A percentile compares a stretch with the other conserved stretches of the same genome.
Conservation (phyloP, 2,888 invertebrate species). For the Aleiodes testaceus region DNA sequence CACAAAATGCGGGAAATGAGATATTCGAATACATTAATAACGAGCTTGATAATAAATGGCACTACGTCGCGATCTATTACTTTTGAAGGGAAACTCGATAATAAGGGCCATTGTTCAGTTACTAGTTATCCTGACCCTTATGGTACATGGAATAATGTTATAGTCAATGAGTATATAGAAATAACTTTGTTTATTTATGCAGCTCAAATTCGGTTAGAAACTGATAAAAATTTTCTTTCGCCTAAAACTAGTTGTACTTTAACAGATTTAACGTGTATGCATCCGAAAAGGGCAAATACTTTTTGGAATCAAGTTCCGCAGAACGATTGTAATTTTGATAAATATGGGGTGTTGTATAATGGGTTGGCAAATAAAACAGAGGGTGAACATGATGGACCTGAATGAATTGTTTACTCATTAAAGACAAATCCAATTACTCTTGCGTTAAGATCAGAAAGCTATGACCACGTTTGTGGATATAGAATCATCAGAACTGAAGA, state of each 20-base stretch:
- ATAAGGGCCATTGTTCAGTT: too few species aligned
- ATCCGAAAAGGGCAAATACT: too few species aligned
- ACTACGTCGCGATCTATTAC: too few species aligned
- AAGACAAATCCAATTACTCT: slow-evolving; percentile 42
- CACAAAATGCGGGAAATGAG: background rate
- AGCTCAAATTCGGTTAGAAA: background rate
- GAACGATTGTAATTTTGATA: too few species aligned
- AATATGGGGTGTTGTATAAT: too few species aligned
- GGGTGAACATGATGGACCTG: background rate
- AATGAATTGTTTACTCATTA: slow-evolving; percentile 30
- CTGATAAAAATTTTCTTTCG: too few species aligned
- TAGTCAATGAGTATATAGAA: background rate
- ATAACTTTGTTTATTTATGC: background rate
- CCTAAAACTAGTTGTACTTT: background rate
- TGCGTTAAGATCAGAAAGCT: slow-evolving; percentile 23
- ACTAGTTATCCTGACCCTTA: background rate
- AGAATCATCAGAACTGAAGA: slow-evolving; percentile 11
- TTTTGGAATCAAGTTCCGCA: too few species aligned
- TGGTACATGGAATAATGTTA: background rate
- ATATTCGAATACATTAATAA: background rate
- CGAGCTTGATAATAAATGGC: background rate
- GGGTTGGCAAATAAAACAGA: slow-evolving; percentile 38
- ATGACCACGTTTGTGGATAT: slow-evolving; percentile 40
- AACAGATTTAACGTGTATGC: background rate
- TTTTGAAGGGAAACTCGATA: background rate